These are phyloP conservation scores for Sesia bembeciformis DNA, from an alignment of 2,888 invertebrate species.

Conservation along the genomic window DNA sequence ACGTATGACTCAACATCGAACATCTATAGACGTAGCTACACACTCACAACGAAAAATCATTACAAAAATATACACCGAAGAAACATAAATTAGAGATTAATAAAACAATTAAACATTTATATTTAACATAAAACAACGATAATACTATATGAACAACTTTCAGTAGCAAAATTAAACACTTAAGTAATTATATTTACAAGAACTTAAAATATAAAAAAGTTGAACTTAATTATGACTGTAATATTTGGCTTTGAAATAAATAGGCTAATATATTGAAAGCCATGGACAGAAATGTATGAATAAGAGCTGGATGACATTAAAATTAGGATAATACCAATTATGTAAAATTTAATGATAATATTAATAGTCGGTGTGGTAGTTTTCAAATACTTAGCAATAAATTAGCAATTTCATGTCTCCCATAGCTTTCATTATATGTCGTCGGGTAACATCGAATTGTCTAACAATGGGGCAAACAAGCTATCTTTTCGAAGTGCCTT, in stretches of 20 bases:
- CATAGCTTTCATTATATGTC: constrained; percentile 69
- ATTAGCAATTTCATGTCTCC: constrained; percentile 19
- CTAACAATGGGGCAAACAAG: constrained; percentile 32
- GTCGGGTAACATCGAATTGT: constrained; percentile 71
- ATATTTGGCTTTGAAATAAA: constrained; percentile 74
- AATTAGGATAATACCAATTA: not conserved
- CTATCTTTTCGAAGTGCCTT: constrained; percentile 67
- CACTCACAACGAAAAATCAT: constrained; percentile 44
- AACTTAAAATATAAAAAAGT: constrained; percentile 59
- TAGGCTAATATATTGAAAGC: constrained; percentile 70
- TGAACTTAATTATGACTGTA: constrained; percentile 69
- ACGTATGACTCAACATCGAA: constrained; percentile 23
- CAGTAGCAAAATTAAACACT: constrained; percentile 59
- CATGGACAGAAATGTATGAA: constrained; percentile 32
- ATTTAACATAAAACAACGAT: constrained; percentile 65
- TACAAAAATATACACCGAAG: constrained; percentile 63
- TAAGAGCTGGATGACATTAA: not conserved
- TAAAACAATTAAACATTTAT: constrained; percentile 51
- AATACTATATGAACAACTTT: constrained; percentile 63
- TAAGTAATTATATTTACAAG: constrained; percentile 60
- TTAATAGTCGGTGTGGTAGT: not conserved
- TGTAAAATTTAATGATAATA: not conserved
- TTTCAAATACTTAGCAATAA: not conserved
- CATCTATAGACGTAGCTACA: constrained; percentile 26
- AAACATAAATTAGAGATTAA: constrained; percentile 53